phyloP scores from a whole-genome alignment of 1,140 invertebrate species.

The Philopotamus ludificatus region DNA sequence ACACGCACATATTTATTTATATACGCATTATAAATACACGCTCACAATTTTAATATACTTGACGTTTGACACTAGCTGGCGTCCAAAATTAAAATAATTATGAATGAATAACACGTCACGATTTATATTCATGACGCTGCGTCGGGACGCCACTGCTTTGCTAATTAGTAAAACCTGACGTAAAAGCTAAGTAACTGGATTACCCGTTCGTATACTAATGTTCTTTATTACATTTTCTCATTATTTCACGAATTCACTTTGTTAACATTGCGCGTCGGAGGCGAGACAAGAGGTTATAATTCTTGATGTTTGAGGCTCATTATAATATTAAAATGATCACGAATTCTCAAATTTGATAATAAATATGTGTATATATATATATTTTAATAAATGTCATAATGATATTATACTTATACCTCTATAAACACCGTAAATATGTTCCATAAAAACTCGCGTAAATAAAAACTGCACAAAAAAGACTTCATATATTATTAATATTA shows the following conservation, averaged over 20 bases:
- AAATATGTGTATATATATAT: too few relatives aligned
- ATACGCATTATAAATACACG: constrained; percentile 4
- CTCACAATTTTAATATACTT: too few relatives aligned
- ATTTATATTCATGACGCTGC: constrained; percentile 6
- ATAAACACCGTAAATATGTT: too few relatives aligned
- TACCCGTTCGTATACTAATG: constrained; percentile 20
- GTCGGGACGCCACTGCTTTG: constrained; percentile 9
- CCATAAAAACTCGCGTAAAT: too few relatives aligned
- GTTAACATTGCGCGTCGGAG: constrained; percentile 2
- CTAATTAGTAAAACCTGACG: constrained; percentile 30
- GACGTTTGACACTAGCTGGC: too few relatives aligned
- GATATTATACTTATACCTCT: too few relatives aligned
- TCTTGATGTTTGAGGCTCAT: constrained; percentile 7
- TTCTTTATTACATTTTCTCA: constrained; percentile 29
- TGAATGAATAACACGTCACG: not conserved
- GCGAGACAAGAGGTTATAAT: not conserved
- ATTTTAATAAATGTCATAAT: too few relatives aligned
- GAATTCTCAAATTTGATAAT: too few relatives aligned
- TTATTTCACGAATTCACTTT: constrained; percentile 14
- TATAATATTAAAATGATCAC: too few relatives aligned
- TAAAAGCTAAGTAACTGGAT: constrained; percentile 17
- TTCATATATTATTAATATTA: too few relatives aligned
- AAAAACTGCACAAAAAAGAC: too few relatives aligned
- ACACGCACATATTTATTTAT: too few relatives aligned
- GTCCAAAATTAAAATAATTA: constrained; percentile 1